These are phyloP conservation scores for Ecdyonurus torrentis DNA, from an alignment of 2,888 invertebrate genomes.

Conservation along the genomic window DNA sequence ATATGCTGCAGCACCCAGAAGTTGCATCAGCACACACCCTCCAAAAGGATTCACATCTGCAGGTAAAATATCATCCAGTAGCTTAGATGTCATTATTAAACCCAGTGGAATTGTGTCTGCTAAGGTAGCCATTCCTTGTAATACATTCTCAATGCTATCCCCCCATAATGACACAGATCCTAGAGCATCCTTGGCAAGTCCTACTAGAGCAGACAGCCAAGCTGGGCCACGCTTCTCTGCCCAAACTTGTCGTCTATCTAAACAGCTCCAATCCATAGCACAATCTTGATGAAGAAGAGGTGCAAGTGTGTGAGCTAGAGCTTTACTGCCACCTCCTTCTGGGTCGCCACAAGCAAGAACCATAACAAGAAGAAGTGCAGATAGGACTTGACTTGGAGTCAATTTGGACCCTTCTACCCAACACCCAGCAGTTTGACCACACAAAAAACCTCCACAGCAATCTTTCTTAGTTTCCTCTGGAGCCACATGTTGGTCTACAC, in stretches of 20 bases:
- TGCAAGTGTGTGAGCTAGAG: not conserved
- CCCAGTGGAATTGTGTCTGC: conserved; percentile 39
- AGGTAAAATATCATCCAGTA: conserved; percentile 51
- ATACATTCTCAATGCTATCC: not conserved
- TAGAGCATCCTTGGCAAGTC: not conserved
- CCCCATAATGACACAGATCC: not conserved
- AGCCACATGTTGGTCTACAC: not conserved
- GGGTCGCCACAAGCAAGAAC: not conserved
- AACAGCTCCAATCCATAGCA: conserved; percentile 12
- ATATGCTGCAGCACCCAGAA: conserved; percentile 50
- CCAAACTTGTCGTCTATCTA: conserved; percentile 47
- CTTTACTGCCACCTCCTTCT: not conserved
- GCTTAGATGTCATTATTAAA: conserved; percentile 29
- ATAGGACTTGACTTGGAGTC: not conserved
- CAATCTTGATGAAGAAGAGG: not conserved
- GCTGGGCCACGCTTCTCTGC: conserved; percentile 53
- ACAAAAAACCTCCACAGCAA: conserved; percentile 1
- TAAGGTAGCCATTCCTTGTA: conserved; percentile 1
- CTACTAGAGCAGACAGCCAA: conserved; percentile 50
- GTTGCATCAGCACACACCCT: conserved; percentile 52
- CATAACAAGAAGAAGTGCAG: not conserved
- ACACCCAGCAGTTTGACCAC: not conserved
- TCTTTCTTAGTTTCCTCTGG: not conserved
- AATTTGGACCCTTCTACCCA: not conserved
- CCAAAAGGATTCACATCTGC: conserved; percentile 51